Percentiles rank a stretch among this genome's conserved stretches.
Evolutionary conservation across 1,140 invertebrate species (phyloP).

Genomic region (Drosophila littoralis): DNA sequence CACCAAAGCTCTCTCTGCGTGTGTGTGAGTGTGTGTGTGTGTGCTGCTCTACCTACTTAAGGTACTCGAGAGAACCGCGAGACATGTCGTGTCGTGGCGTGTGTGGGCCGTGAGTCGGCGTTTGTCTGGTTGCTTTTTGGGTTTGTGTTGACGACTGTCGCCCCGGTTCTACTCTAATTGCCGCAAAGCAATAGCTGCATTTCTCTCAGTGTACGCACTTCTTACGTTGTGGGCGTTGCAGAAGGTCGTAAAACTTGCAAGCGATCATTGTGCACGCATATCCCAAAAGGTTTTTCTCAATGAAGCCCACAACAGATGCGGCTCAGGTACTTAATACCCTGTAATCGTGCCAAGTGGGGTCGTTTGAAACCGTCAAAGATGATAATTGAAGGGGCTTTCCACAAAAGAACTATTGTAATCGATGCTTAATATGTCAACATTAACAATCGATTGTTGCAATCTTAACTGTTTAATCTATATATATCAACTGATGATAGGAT

Average conservation of each 20-base stretch:
- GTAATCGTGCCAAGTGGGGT: background rate
- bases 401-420: no score
- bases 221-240: constrained; percentile 65
- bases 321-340: constrained; percentile 32
- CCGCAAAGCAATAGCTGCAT: constrained; percentile 34
- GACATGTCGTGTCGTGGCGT: constrained; percentile 36
- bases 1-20: constrained; percentile 20
- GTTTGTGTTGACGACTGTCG: constrained; percentile 29
- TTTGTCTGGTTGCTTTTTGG: constrained; percentile 40
- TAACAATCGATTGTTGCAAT: no score
- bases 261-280: constrained; percentile 71
- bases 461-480: no score
- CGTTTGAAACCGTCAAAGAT: background rate
- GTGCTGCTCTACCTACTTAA: constrained; percentile 39
- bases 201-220: constrained; percentile 68
- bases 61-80: constrained; percentile 26
- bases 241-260: constrained; percentile 73
- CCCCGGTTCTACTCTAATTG: constrained; percentile 42
- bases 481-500: no score
- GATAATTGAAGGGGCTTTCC: no score
- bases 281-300: constrained; percentile 71
- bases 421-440: no score
- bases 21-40: constrained; percentile 1
- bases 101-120: constrained; percentile 67
- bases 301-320: constrained; percentile 50